Evolutionary conservation across 2,113 vertebrate species (phyloP).

Genomic region (Aptenodytes forsteri): DNA sequence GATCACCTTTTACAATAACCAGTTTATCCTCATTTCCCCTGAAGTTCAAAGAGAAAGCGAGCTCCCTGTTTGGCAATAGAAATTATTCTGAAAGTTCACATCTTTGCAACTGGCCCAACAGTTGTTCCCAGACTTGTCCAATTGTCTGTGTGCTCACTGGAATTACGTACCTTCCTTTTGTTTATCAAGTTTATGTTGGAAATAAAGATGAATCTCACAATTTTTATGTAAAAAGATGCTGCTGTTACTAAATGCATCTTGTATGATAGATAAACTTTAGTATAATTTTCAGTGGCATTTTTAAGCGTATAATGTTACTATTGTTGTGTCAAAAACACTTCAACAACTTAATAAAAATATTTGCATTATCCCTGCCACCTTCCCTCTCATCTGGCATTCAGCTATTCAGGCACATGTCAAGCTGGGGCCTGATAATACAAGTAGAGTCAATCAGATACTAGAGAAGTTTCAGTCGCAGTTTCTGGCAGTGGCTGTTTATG

Average conservation of each 20-base stretch:
- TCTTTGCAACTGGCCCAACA: constrained; percentile 22
- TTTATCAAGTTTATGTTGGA: neutral
- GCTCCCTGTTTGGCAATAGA: constrained; percentile 20
- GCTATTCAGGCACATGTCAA: neutral
- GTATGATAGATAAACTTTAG: neutral
- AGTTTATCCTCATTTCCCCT: constrained; percentile 46
- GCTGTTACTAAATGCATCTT: neutral
- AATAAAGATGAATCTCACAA: neutral
- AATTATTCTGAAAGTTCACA: constrained; percentile 29
- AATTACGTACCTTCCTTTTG: neutral
- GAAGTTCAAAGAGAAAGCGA: constrained; percentile 46
- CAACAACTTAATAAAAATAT: constrained; percentile 7
- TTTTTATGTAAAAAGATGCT: neutral
- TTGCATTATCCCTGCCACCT: constrained; percentile 3
- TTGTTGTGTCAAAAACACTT: constrained; percentile 3
- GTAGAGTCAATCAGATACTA: constrained; percentile 6
- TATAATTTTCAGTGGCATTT: neutral
- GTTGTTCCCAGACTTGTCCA: neutral
- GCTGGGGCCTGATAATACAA: constrained; percentile 50
- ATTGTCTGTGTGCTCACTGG: neutral
- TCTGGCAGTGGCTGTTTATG: constrained; percentile 33
- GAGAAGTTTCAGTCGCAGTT: neutral
- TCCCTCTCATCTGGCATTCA: constrained; percentile 7
- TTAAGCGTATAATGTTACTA: neutral
- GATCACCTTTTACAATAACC: constrained; percentile 31